phyloP scores from a whole-genome alignment of 2,888 invertebrate species.

The Agrotis exclamationis region DNA sequence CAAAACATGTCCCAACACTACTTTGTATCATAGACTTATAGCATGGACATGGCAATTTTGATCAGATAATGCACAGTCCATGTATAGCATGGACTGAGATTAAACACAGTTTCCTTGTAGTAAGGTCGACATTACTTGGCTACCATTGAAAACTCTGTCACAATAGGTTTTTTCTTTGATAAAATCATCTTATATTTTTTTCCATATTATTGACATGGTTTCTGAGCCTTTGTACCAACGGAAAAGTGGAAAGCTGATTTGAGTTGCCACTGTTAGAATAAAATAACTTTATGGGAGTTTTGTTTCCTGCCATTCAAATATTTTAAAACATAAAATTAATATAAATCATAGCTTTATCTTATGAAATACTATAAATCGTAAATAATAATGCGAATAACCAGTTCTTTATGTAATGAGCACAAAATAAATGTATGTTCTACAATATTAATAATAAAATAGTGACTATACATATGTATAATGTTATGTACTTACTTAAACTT shows the following conservation, averaged over 20 bases:
- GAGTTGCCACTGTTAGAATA: background rate
- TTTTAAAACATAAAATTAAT: constrained; percentile 21
- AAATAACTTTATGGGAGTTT: background rate
- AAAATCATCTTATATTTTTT: too few relatives aligned
- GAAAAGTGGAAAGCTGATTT: too few relatives aligned
- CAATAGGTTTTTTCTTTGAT: too few relatives aligned
- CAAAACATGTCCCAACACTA: constrained; percentile 20
- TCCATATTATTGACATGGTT: too few relatives aligned
- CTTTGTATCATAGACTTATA: too few relatives aligned
- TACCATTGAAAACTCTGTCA: too few relatives aligned
- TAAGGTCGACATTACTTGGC: too few relatives aligned
- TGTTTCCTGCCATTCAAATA: background rate
- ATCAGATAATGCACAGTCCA: too few relatives aligned
- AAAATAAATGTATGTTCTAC: constrained; percentile 28
- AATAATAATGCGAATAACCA: constrained; percentile 24
- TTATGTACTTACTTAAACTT: constrained; percentile 49
- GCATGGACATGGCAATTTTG: too few relatives aligned
- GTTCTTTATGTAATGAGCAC: constrained; percentile 22
- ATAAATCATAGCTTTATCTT: constrained; percentile 35
- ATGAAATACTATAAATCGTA: constrained; percentile 24
- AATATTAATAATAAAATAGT: constrained; percentile 49
- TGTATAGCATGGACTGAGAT: too few relatives aligned
- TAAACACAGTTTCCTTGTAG: too few relatives aligned
- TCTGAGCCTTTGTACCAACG: too few relatives aligned
- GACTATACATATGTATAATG: constrained; percentile 55